These are phyloP conservation scores for Euthynnus affinis DNA, from an alignment of 2,797 vertebrate genomes.

Conservation along the genomic window DNA sequence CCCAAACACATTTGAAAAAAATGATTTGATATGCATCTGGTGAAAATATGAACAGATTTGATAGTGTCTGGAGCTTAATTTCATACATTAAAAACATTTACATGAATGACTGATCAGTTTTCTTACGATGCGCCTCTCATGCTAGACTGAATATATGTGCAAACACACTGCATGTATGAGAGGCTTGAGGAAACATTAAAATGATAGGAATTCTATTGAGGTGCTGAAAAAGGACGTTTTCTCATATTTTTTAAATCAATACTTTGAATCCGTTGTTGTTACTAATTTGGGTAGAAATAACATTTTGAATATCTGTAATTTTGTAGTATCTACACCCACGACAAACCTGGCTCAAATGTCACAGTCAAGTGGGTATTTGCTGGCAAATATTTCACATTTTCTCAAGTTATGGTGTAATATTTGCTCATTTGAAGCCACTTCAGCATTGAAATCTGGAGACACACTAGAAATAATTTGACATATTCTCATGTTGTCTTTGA, in stretches of 20 bases:
- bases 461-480: not conserved
- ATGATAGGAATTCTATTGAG: not conserved
- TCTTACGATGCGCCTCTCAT: too few relatives aligned
- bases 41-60: too few relatives aligned
- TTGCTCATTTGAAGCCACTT: conserved; percentile 41
- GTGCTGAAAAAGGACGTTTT: not conserved
- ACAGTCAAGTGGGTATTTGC: conserved; percentile 74
- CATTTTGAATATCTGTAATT: not conserved
- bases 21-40: too few relatives aligned
- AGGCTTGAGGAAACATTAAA: conserved; percentile 8
- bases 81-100: not conserved
- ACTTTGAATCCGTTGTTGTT: conserved; percentile 1
- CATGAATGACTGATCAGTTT: not conserved
- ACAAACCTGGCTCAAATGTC: conserved; percentile 21
- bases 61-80: not conserved
- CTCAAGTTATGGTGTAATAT: conserved; percentile 29
- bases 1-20: not conserved
- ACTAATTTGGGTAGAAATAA: not conserved
- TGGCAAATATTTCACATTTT: conserved; percentile 79
- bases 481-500: not conserved
- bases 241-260: not conserved
- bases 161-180: not conserved
- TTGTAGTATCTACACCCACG: not conserved
- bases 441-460: conserved; percentile 20
- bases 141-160: too few relatives aligned